Base-by-base conservation (phyloP, 64 coral and sea anemone genomes). In the Actinia tenebrosa region DNA sequence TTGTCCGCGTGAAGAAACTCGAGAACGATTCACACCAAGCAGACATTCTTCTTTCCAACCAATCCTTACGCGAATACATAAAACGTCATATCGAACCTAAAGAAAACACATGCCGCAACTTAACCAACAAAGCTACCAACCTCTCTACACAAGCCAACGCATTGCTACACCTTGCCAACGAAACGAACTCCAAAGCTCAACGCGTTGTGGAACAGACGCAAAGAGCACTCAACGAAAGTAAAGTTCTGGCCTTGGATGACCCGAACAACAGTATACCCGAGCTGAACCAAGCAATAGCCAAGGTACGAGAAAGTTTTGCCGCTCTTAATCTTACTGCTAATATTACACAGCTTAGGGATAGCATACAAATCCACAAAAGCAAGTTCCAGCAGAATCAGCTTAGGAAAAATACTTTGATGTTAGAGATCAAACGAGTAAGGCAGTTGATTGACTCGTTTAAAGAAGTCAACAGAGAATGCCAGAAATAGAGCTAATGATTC, bases 1-100 rank as follows among this genome's bases (percentile, higher is more conserved):
- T 79, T 71, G 44, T 5, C 46, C 87, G 56, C 80, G 88, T 72
- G 17, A 19, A 79, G 0, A 14, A 88, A 15, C 61, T 96, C 44
- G 10, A 75, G 83, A 92, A 87, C 80, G 87, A 90, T 84, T 89
- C 90, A 16, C 69, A 53, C 25, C 62, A 91, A 43, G 66, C 45
- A 54, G 44, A 90, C 20, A 88, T 60, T 22, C 30, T 87, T 27
- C 60, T 89, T 43, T 81, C 60, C 54, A 92, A 92, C 56, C 88
- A 64, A 58, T 89, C 91, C 43, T 64, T 96, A 84, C 79, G 82
- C 43, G 59, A 92, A 50, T 92, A 69, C 69, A 87, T 92, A 22
- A 60, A 47, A 20, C 45, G 50, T 16, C 75, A 92, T 45, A 90
- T 96, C 64, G 69, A 89, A 71, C 94, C 94, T 19, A 80, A 87